These are phyloP conservation scores for Rhinolophus ferrumequinum DNA, from an alignment of 2,113 vertebrate genomes.

Conservation along the genomic window DNA sequence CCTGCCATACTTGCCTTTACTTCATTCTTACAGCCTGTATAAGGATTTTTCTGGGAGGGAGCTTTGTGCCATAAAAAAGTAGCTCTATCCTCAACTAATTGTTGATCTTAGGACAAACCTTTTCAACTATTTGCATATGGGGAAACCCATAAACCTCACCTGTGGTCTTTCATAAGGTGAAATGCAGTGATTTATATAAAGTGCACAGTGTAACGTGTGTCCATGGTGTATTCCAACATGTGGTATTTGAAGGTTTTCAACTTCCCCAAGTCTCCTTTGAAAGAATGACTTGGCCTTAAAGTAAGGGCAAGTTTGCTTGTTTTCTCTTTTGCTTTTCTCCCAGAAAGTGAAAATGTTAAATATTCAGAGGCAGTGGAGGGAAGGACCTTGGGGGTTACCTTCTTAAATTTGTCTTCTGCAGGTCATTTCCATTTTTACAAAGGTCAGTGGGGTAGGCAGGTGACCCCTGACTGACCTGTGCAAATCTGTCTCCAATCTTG, in stretches of 20 bases:
- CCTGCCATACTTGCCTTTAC: accelerated
- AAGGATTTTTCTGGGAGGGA: background rate
- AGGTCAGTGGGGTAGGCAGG: background rate
- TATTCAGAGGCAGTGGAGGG: background rate
- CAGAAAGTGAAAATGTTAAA: background rate
- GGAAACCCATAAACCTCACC: background rate
- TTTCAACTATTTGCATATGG: background rate
- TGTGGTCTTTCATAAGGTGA: background rate
- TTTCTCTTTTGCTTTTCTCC: background rate
- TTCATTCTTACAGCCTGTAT: background rate
- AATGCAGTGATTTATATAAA: background rate
- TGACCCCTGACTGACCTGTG: background rate
- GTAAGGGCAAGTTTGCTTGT: background rate
- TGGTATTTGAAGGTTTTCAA: background rate
- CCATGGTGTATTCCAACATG: too few species aligned
- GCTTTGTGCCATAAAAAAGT: background rate
- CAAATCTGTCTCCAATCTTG: background rate
- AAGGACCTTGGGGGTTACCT: background rate
- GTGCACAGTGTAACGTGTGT: accelerated
- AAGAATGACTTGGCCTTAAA: background rate
- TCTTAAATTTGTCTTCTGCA: background rate
- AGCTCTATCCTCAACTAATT: too few species aligned
- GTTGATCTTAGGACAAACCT: background rate
- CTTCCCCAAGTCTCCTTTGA: background rate
- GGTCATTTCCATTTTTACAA: background rate